Evolutionary conservation across 2,888 invertebrate genomes (phyloP).

Genomic region (Thelaira solivaga): DNA sequence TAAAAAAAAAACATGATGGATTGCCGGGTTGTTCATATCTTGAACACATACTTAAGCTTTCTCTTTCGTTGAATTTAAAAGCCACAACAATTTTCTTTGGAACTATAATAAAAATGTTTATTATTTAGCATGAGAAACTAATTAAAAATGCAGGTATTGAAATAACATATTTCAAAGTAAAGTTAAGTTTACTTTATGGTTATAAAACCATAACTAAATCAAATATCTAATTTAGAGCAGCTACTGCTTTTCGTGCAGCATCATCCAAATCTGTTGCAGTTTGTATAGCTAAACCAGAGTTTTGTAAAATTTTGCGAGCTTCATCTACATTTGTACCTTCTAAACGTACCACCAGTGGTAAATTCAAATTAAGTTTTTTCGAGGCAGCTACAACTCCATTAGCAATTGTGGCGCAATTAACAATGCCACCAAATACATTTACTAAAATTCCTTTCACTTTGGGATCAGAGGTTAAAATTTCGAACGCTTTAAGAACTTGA

Average conservation of each 20-base stretch:
- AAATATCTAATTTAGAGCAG: constrained; percentile 69
- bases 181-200: constrained; percentile 18
- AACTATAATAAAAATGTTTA: constrained; percentile 36
- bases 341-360: constrained; percentile 94
- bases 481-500: constrained; percentile 95
- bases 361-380: constrained; percentile 85
- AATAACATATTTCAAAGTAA: constrained; percentile 2
- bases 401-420: constrained; percentile 98
- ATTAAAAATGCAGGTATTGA: constrained; percentile 54
- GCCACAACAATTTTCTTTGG: neutral
- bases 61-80: neutral
- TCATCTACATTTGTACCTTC: constrained; percentile 95
- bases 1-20: too few species aligned
- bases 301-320: constrained; percentile 88
- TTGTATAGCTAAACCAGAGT: constrained; percentile 89
- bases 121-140: constrained; percentile 27
- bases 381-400: constrained; percentile 95
- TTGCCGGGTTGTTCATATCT: too few species aligned
- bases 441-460: constrained; percentile 96
- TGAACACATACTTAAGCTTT: too few species aligned
- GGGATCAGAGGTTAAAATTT: constrained; percentile 90
- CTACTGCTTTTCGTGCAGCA: constrained; percentile 93
- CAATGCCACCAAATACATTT: constrained; percentile 99
- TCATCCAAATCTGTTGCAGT: constrained; percentile 93
- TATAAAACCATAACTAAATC: neutral